Conservation (phyloP, 1,140 invertebrate genomes). For the Drosophila malerkotliana region DNA sequence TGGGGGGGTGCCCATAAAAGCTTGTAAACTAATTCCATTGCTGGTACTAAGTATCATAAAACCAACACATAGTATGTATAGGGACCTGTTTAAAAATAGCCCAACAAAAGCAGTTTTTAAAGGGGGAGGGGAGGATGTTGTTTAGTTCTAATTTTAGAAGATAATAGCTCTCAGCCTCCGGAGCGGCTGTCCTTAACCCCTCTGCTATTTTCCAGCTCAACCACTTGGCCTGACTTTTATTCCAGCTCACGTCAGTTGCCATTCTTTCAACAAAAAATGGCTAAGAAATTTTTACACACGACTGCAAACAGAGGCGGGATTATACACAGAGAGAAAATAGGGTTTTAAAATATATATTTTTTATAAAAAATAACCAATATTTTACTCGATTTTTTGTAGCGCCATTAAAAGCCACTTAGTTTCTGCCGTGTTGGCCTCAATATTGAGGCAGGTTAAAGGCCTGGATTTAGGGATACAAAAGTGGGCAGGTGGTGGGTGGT, state of each 20-base stretch:
- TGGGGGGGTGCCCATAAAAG: slow-evolving; percentile 27
- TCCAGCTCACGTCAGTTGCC: slow-evolving; percentile 56
- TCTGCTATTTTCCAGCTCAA: background rate
- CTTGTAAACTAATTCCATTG: slow-evolving; percentile 36
- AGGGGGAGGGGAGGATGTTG: slow-evolving; percentile 10
- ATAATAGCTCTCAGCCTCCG: slow-evolving; percentile 42
- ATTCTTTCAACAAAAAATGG: slow-evolving; percentile 37
- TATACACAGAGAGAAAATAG: no score
- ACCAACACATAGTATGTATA: background rate
- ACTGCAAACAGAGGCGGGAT: slow-evolving; percentile 13
- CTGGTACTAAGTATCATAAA: background rate
- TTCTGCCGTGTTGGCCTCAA: slow-evolving; percentile 20
- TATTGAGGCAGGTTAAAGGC: slow-evolving; percentile 42
- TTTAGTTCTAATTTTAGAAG: slow-evolving; percentile 55
- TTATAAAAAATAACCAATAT: no score
- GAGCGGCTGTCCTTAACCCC: background rate
- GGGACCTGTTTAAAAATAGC: slow-evolving; percentile 11
- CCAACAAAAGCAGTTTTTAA: slow-evolving; percentile 10
- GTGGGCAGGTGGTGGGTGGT: background rate
- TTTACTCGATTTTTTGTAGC: no score
- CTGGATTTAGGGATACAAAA: slow-evolving; percentile 31
- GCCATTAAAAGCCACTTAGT: slow-evolving; percentile 9
- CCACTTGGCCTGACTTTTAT: slow-evolving; percentile 57
- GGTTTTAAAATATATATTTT: no score
- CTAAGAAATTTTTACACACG: slow-evolving; percentile 28